Percentiles rank a stretch among this genome's conserved stretches.
These are phyloP conservation scores for Chelidonichthys spinosus DNA, from an alignment of 2,797 vertebrate genomes.

Conservation along the genomic window DNA sequence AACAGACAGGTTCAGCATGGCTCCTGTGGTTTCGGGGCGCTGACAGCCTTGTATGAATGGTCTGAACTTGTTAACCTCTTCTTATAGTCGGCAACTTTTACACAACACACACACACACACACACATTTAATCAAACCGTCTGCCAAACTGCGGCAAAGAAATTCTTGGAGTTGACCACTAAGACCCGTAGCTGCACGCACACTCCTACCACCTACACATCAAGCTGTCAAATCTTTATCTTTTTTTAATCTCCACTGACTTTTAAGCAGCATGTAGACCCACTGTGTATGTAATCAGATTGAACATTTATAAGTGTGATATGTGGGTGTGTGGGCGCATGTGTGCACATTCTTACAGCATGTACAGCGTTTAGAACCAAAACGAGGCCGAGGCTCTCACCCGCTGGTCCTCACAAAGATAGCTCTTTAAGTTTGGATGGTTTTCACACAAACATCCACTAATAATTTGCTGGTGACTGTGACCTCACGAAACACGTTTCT, in stretches of 20 bases:
- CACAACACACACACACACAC: background rate
- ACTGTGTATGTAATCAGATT: no score
- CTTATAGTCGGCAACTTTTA: slow-evolving; percentile 24
- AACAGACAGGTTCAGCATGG: slow-evolving; percentile 30
- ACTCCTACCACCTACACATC: background rate
- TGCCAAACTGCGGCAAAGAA: slow-evolving; percentile 5
- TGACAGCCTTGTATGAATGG: background rate
- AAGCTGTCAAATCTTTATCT: slow-evolving; percentile 7
- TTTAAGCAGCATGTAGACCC: background rate
- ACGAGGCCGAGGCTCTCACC: background rate
- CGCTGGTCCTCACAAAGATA: slow-evolving; percentile 7
- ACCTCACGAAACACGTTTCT: no score
- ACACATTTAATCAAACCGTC: slow-evolving; percentile 2
- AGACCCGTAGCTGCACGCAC: background rate
- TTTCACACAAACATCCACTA: no score
- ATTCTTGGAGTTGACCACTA: background rate
- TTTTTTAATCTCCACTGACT: background rate
- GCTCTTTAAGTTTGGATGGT: no score
- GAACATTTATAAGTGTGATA: background rate
- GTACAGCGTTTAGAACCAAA: background rate
- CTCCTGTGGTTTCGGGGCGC: slow-evolving; percentile 26
- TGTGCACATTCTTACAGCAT: background rate
- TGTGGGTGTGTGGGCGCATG: background rate
- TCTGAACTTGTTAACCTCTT: slow-evolving; percentile 32
- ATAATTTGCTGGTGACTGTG: no score